A percentile compares a stretch with the other conserved stretches of the same genome.
These are phyloP conservation scores for Drosophila monieri DNA, from an alignment of 2,888 invertebrate genomes.

Conservation along the genomic window DNA sequence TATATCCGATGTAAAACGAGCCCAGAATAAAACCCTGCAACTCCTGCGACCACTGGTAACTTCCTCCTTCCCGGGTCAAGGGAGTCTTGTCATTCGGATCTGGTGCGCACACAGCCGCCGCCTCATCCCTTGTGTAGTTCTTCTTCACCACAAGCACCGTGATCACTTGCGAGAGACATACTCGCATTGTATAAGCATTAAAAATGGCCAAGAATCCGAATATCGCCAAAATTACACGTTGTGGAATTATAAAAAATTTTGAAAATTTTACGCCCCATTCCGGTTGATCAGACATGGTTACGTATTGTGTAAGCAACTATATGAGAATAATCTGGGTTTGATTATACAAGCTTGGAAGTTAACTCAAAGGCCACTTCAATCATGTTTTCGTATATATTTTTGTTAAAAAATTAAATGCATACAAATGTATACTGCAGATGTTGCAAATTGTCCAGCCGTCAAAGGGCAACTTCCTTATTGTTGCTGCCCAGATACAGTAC, in stretches of 20 bases:
- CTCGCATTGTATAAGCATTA: slow-evolving; percentile 22
- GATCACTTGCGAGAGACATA: slow-evolving; percentile 39
- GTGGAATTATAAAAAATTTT: slow-evolving; percentile 10
- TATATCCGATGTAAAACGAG: slow-evolving; percentile 93
- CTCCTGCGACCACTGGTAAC: slow-evolving; percentile 88
- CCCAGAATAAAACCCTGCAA: slow-evolving; percentile 90
- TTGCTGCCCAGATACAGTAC: no score
- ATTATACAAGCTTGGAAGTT: background rate
- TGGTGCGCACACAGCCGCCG: background rate
- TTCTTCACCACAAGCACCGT: slow-evolving; percentile 83
- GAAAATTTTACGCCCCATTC: slow-evolving; percentile 1
- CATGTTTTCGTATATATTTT: no score
- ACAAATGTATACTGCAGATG: no score
- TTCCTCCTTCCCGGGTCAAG: slow-evolving; percentile 54
- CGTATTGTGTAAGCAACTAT: background rate
- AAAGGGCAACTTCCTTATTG: no score
- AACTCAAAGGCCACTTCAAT: no score
- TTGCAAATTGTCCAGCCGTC: no score
- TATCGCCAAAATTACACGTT: slow-evolving; percentile 19
- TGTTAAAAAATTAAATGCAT: no score
- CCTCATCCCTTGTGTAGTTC: slow-evolving; percentile 14
- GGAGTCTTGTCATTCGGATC: background rate
- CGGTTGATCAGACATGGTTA: slow-evolving; percentile 6
- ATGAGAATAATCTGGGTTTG: background rate
- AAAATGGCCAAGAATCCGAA: slow-evolving; percentile 38